These are phyloP conservation scores for Enteromius trimaculatus DNA, from an alignment of 2,797 vertebrate species.

Conservation along the genomic window DNA sequence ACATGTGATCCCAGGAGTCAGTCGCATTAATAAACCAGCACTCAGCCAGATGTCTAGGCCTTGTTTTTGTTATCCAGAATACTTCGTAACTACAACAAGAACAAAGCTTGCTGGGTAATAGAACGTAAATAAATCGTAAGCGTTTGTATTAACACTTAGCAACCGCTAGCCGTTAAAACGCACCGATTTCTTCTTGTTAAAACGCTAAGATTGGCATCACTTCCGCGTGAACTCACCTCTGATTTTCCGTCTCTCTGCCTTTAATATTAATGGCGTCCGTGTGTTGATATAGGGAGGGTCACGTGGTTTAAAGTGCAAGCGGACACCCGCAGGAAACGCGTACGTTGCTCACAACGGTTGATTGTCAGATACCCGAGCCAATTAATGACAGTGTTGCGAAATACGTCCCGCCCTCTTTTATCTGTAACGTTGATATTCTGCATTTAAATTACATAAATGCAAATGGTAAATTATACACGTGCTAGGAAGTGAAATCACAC, in stretches of 20 bases:
- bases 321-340: slow-evolving; percentile 45
- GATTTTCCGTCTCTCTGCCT: slow-evolving; percentile 57
- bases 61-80: slow-evolving; percentile 40
- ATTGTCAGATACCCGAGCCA: slow-evolving; percentile 31
- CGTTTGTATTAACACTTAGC: background rate
- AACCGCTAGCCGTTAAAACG: background rate
- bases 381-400: background rate
- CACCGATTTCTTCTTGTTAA: background rate
- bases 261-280: slow-evolving; percentile 68
- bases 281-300: slow-evolving; percentile 70
- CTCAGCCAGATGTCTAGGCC: slow-evolving; percentile 37
- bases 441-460: background rate
- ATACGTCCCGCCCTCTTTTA: slow-evolving; percentile 9
- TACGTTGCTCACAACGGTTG: background rate
- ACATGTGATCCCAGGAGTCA: slow-evolving; percentile 9
- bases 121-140: background rate
- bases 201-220: background rate
- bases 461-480: background rate
- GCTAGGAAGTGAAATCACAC: background rate
- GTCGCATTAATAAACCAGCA: slow-evolving; percentile 32
- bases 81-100: background rate
- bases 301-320: slow-evolving; percentile 62
- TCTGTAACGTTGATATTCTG: background rate
- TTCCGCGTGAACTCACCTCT: slow-evolving; percentile 69
- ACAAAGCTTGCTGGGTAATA: background rate